Evolutionary conservation across 2,113 vertebrate species (phyloP), one percentile per base, ranked within the genome.

Genomic region (Silurus glanis): DNA sequence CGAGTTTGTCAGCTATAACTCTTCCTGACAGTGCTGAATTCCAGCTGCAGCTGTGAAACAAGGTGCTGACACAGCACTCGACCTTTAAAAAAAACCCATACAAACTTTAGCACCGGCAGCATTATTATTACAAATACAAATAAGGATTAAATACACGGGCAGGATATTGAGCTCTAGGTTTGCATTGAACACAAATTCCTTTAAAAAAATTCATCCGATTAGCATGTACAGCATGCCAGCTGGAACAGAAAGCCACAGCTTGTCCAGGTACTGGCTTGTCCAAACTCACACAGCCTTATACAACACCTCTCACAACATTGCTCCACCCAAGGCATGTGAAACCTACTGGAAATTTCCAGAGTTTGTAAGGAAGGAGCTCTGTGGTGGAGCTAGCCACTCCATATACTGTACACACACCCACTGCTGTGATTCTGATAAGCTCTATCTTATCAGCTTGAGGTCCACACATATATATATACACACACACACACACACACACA

Each of bases 301-400:
- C 78, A 89, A 64, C 56, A 86, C 69, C 19, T 28, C 58, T n/a
- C 28, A 21, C 37, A n/a, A 21, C 37, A n/a, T 49, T 17, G 82
- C 86, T 89, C 74, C 83, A 71, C 80, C 84, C 74, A 66, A 28
- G n/a, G 28, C 64, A 53, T 81, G 37, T 8, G 9, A 87, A 69
- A 51, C 55, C 12, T 37, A 67, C 74, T 85, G 89, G 83, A 90
- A 88, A 88, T 72, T 88, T 85, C 85, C 78, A 78, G 25, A 28
- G 28, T 47, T 37, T 45, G 47, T 84, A 51, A 75, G 61, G 28
- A 45, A 69, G 59, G 72, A 71, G 23, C 76, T 55, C 76, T 58
- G 51, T 79, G 49, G 75, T 8, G 45, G 74, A 85, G 83, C 49
- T 55, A 61, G 59, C 13, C 0, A 21, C 59, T 53, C 67, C 74